Percentiles rank a stretch among this genome's conserved stretches.
Conservation (phyloP, 2,113 vertebrate species). For the Triplophysa dalaica region DNA sequence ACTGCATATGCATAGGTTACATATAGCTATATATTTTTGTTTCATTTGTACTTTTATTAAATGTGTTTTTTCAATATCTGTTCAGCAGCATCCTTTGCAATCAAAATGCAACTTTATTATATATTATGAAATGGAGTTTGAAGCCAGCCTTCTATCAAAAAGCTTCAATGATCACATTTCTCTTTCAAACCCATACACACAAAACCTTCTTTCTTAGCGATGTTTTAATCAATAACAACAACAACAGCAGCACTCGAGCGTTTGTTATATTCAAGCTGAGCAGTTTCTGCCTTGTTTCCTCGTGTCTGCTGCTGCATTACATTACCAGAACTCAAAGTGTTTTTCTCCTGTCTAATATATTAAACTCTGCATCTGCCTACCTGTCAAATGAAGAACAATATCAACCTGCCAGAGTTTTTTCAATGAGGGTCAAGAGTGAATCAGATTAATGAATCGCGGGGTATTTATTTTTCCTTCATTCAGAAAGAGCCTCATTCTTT, state of each 20-base stretch:
- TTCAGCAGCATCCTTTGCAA: neutral
- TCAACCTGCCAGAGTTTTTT: conserved; percentile 25
- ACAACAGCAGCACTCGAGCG: neutral
- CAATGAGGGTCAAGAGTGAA: conserved; percentile 4
- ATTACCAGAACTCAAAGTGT: neutral
- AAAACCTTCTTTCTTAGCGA: neutral
- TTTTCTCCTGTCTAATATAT: neutral
- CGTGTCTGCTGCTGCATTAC: neutral
- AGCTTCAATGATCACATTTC: neutral
- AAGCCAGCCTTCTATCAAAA: neutral
- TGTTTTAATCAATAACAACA: too few species aligned
- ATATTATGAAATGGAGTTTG: neutral
- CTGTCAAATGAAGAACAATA: conserved; percentile 39
- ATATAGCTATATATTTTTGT: neutral
- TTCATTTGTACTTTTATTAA: neutral
- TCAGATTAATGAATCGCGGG: conserved; percentile 39
- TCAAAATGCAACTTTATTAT: neutral
- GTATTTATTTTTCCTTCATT: conserved; percentile 18
- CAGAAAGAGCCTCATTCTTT: neutral
- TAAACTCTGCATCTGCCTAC: neutral
- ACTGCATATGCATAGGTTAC: too few species aligned
- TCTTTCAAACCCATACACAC: neutral
- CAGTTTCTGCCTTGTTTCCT: conserved; percentile 42
- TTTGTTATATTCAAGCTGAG: conserved; percentile 30
- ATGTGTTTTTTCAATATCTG: neutral